These are phyloP conservation scores for Trachymyrmex cornetzi DNA, from an alignment of 1,140 invertebrate species.

Conservation along the genomic window DNA sequence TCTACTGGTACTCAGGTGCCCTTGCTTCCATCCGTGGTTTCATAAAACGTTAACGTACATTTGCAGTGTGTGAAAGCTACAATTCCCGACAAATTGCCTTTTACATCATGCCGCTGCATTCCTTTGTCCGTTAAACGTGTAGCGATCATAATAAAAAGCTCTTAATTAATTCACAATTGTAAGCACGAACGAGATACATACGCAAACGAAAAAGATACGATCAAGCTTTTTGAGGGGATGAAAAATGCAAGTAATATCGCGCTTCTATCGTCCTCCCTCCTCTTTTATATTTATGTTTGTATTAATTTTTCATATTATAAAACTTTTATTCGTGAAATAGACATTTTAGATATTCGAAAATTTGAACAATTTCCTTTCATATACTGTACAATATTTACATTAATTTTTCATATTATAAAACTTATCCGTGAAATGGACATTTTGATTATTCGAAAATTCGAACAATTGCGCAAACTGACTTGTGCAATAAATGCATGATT, in stretches of 20 bases:
- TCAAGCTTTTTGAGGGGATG: not conserved
- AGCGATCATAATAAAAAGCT: constrained; percentile 53
- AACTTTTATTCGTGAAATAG: not conserved
- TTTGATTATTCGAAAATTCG: not conserved
- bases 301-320: not conserved
- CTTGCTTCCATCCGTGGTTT: constrained; percentile 48
- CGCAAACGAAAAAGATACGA: not conserved
- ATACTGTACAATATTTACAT: not conserved
- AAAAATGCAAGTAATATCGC: constrained; percentile 6
- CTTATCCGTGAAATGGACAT: not conserved
- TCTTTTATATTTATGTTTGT: not conserved
- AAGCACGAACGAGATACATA: not conserved
- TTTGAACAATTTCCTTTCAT: not conserved
- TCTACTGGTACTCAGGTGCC: constrained; percentile 65
- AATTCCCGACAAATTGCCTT: constrained; percentile 56
- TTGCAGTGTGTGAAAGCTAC: constrained; percentile 41
- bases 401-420: not conserved
- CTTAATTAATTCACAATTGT: constrained; percentile 55
- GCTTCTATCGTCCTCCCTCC: not conserved
- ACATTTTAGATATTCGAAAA: not conserved
- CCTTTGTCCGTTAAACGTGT: constrained; percentile 42
- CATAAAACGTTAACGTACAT: constrained; percentile 61
- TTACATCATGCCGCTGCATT: constrained; percentile 38
- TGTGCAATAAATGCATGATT: not conserved
- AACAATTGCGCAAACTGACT: not conserved